Percentiles rank a stretch among this genome's conserved stretches.
Evolutionary conservation across 2,888 invertebrate species (phyloP).

Genomic region (Acronicta psi): DNA sequence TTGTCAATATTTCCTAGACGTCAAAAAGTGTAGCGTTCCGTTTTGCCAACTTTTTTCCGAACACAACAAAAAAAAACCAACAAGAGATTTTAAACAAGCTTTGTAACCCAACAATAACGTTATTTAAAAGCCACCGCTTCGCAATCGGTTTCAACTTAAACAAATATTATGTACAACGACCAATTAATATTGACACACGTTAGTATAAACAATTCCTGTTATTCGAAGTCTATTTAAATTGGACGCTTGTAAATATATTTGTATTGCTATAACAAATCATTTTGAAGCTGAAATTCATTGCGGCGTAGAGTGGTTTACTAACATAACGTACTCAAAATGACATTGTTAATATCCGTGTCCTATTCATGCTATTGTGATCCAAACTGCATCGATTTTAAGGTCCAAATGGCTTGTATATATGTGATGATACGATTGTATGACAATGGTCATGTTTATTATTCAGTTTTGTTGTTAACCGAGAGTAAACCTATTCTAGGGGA

Average conservation of each 20-base stretch:
- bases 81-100: constrained; percentile 48
- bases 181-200: constrained; percentile 43
- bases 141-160: constrained; percentile 42
- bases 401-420: constrained; percentile 14
- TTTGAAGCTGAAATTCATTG: constrained; percentile 58
- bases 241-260: constrained; percentile 50
- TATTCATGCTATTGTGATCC: constrained; percentile 26
- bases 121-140: constrained; percentile 39
- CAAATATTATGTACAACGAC: constrained; percentile 49
- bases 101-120: constrained; percentile 39
- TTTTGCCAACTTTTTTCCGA: background rate
- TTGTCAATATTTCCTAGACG: no score
- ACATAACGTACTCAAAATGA: constrained; percentile 48
- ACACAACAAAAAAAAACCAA: constrained; percentile 33
- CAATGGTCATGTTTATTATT: constrained; percentile 35
- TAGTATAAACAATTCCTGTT: constrained; percentile 19
- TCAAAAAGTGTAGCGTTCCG: background rate
- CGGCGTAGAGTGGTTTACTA: constrained; percentile 53
- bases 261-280: constrained; percentile 56
- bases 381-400: constrained; percentile 1
- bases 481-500: constrained; percentile 35
- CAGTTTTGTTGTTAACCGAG: constrained; percentile 41
- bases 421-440: constrained; percentile 19
- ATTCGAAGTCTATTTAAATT: constrained; percentile 40
- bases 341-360: constrained; percentile 47